A percentile compares a stretch with the other conserved stretches of the same genome.
Conservation (phyloP, 2,888 invertebrate species). For the Euzophera pinguis region DNA sequence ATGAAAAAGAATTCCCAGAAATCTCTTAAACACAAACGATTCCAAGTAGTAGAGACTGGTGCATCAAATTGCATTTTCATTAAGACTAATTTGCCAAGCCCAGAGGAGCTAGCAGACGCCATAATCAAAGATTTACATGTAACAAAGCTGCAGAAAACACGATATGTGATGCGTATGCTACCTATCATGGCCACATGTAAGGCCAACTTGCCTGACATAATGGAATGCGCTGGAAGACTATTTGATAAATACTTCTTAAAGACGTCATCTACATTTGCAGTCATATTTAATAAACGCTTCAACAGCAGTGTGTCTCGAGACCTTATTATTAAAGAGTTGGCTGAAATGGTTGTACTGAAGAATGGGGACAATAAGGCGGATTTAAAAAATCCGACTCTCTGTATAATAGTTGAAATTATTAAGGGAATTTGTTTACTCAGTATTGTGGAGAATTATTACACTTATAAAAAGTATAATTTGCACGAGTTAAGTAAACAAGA, state of each 20-base stretch:
- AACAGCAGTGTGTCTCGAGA: conserved; percentile 86
- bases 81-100: conserved; percentile 87
- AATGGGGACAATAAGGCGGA: conserved; percentile 88
- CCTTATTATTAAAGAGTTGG: conserved; percentile 86
- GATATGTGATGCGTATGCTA: conserved; percentile 87
- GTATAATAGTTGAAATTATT: conserved; percentile 91
- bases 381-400: conserved; percentile 86
- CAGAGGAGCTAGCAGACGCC: conserved; percentile 83
- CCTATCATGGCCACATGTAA: conserved; percentile 91
- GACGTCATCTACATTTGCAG: conserved; percentile 85
- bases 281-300: conserved; percentile 88
- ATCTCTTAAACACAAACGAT: conserved; percentile 73
- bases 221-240: conserved; percentile 81
- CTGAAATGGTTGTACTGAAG: conserved; percentile 83
- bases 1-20: conserved; percentile 76
- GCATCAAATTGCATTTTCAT: conserved; percentile 93
- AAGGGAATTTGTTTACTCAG: conserved; percentile 89
- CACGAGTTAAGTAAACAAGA: conserved; percentile 80
- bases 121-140: conserved; percentile 86
- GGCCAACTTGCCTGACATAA: conserved; percentile 88
- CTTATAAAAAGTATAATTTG: conserved; percentile 92
- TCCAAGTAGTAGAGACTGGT: conserved; percentile 89
- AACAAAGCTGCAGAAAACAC: conserved; percentile 85
- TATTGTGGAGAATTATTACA: conserved; percentile 88
- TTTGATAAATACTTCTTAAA: conserved; percentile 87